phyloP scores from a whole-genome alignment of 1,140 invertebrate genomes.

The Stegodyphus mimosarum region DNA sequence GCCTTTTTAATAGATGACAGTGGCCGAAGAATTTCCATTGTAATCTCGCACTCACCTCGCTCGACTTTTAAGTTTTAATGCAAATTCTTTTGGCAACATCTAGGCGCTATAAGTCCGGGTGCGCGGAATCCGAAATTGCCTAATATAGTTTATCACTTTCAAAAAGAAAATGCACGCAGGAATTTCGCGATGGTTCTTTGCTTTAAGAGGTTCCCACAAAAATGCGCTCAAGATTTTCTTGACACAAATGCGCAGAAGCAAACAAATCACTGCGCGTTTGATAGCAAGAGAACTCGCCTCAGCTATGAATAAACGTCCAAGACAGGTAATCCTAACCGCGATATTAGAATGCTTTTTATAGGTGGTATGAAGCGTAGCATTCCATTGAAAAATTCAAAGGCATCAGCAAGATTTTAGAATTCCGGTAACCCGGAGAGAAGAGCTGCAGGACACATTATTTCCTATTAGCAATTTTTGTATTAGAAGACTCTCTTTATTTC shows the following conservation, averaged over 20 bases:
- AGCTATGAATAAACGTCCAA: not conserved
- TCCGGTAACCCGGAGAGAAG: too few relatives aligned
- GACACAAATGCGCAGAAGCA: not conserved
- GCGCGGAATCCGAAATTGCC: slow-evolving; percentile 38
- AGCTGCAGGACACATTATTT: too few relatives aligned
- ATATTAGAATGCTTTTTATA: too few relatives aligned
- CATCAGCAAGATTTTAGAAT: too few relatives aligned
- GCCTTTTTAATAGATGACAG: slow-evolving; percentile 44
- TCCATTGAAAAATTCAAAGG: too few relatives aligned
- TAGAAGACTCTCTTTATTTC: too few relatives aligned
- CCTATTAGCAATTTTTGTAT: too few relatives aligned
- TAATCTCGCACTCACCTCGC: slow-evolving; percentile 5
- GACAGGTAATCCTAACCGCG: too few relatives aligned
- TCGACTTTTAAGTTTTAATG: slow-evolving; percentile 53
- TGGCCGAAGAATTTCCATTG: slow-evolving; percentile 37
- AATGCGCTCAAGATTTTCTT: not conserved
- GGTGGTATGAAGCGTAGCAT: too few relatives aligned
- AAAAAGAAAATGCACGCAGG: slow-evolving; percentile 18
- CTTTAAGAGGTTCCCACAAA: not conserved
- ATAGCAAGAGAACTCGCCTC: not conserved
- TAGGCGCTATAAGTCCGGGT: not conserved
- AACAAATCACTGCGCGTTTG: not conserved
- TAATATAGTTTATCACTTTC: slow-evolving; percentile 52
- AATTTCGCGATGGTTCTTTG: slow-evolving; percentile 4
- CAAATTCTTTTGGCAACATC: slow-evolving; percentile 54